Evolutionary conservation across 2,113 vertebrate genomes (phyloP).

Genomic region (Illadopsis cleaveri): DNA sequence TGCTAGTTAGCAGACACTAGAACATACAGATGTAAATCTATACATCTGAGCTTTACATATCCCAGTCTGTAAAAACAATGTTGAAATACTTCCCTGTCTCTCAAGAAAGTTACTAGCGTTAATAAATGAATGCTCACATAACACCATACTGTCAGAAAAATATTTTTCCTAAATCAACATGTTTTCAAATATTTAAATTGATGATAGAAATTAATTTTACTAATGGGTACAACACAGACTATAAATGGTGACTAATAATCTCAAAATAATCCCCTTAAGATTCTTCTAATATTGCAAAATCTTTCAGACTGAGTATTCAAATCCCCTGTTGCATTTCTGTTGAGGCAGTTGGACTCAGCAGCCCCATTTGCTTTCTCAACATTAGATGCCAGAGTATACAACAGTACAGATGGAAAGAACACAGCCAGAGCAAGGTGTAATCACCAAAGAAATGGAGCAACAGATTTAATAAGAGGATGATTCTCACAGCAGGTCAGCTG

Average conservation of each 20-base stretch:
- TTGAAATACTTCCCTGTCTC: background rate
- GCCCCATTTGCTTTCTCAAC: background rate
- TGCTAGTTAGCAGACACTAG: background rate
- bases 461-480: background rate
- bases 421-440: background rate
- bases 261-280: background rate
- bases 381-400: background rate
- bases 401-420: background rate
- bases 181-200: background rate
- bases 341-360: background rate
- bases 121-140: background rate
- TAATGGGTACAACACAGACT: background rate
- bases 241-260: background rate
- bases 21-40: background rate
- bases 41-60: background rate
- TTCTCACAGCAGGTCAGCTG: slow-evolving; percentile 18
- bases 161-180: background rate
- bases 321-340: background rate
- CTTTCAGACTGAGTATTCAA: background rate
- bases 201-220: background rate
- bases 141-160: background rate
- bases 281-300: background rate
- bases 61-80: background rate
- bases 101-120: background rate
- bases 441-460: slow-evolving; percentile 20